phyloP scores from a whole-genome alignment of 2,113 vertebrate genomes.

The Zootoca vivipara region DNA sequence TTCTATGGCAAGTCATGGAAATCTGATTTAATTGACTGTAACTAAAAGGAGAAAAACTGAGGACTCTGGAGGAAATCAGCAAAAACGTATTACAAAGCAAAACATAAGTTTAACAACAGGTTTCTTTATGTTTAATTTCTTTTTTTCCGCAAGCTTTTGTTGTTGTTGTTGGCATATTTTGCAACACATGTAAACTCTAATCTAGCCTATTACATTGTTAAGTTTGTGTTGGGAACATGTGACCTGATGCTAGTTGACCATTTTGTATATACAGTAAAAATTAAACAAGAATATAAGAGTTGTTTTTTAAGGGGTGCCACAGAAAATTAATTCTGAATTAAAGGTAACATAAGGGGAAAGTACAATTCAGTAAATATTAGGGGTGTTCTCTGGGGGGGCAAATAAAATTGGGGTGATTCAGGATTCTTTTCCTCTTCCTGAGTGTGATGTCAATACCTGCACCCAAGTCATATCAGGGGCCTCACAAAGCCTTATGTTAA shows the following conservation, averaged over 20 bases:
- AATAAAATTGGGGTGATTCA: too few species aligned
- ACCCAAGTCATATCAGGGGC: too few species aligned
- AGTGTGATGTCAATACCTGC: too few species aligned
- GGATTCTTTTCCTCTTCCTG: too few species aligned
- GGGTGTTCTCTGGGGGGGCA: too few species aligned
- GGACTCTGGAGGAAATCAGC: conserved; percentile 47
- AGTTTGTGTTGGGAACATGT: conserved; percentile 15
- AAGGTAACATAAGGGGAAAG: conserved; percentile 31
- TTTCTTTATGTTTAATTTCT: conserved; percentile 54
- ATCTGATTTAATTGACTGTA: conserved; percentile 60
- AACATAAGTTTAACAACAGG: conserved; percentile 43
- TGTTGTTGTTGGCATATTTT: conserved; percentile 20
- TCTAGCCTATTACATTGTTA: conserved; percentile 39
- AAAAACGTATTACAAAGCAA: conserved; percentile 53
- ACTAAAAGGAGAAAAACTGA: conserved; percentile 51
- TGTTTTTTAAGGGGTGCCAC: conserved; percentile 40
- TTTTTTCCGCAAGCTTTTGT: conserved; percentile 48
- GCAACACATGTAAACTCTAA: conserved; percentile 38
- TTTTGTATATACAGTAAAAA: conserved; percentile 47
- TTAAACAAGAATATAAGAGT: conserved; percentile 38
- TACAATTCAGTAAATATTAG: conserved; percentile 19
- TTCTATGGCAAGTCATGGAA: conserved; percentile 36
- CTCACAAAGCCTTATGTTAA: too few species aligned
- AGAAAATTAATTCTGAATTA: conserved; percentile 51
- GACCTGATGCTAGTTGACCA: conserved; percentile 53